phyloP scores from a whole-genome alignment of 2,888 invertebrate genomes.

The Augochlorella aurata region DNA sequence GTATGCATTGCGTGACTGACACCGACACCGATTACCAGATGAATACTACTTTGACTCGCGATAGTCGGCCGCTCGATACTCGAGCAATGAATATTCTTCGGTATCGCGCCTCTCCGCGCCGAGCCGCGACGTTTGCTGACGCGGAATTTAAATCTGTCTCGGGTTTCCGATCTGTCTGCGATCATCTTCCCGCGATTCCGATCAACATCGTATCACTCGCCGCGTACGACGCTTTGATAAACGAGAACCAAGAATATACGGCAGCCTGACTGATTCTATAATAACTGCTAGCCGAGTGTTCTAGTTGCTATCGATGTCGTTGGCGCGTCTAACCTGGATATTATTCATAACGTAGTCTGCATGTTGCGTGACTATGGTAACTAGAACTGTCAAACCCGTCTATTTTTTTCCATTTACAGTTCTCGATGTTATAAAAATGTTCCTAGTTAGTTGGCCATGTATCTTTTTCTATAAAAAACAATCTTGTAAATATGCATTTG shows the following conservation, averaged over 20 bases:
- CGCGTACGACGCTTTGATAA: not conserved
- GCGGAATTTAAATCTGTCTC: conserved; percentile 40
- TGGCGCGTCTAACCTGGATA: no score
- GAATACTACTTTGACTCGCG: conserved; percentile 36
- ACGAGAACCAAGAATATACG: not conserved
- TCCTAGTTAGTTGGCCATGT: no score
- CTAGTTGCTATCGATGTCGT: no score
- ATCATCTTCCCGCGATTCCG: not conserved
- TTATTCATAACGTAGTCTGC: no score
- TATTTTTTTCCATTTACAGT: no score
- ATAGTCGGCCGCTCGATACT: conserved; percentile 30
- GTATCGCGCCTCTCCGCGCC: conserved; percentile 11
- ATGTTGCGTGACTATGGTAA: no score
- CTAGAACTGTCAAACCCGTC: no score
- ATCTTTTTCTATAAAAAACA: no score
- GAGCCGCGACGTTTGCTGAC: not conserved
- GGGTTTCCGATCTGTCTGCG: conserved; percentile 4
- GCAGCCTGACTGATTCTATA: not conserved
- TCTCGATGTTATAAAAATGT: no score
- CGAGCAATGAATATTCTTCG: conserved; percentile 35
- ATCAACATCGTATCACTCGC: not conserved
- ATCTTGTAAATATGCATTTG: no score
- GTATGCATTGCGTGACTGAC: conserved; percentile 35
- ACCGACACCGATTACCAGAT: conserved; percentile 27
- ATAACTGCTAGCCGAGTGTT: no score